Evolutionary conservation across 2,888 invertebrate genomes (phyloP).

Genomic region (Macrophya alboannulata): DNA sequence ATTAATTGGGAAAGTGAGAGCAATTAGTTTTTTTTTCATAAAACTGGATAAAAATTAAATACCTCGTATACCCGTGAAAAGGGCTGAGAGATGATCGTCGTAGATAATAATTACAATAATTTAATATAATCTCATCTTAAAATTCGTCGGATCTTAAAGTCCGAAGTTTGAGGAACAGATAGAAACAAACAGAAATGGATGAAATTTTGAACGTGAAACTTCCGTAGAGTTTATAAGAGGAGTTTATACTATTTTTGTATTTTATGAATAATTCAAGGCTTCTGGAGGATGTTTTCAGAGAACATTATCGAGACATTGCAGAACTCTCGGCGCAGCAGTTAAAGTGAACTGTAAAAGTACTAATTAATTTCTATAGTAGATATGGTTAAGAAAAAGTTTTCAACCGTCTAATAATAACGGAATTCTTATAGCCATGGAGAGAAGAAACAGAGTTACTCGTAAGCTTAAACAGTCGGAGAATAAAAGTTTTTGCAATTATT

Average conservation of each 20-base stretch:
- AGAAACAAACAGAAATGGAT: background rate
- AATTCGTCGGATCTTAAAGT: background rate
- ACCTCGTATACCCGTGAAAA: background rate
- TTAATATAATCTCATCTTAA: background rate
- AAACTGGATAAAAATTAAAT: background rate
- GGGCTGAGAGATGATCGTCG: background rate
- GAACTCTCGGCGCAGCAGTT: background rate
- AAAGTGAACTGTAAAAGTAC: background rate
- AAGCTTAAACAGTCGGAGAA: background rate
- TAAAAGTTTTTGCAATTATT: background rate
- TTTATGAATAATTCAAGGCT: constrained; percentile 17
- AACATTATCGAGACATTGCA: constrained; percentile 8
- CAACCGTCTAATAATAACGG: background rate
- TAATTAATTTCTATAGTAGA: constrained; percentile 4
- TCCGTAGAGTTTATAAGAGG: background rate
- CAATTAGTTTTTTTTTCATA: no score
- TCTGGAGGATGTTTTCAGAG: constrained; percentile 16
- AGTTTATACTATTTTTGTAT: background rate
- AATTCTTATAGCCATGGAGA: background rate
- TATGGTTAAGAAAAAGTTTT: background rate
- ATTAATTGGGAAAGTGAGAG: background rate
- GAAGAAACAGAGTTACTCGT: background rate
- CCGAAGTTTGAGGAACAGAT: background rate
- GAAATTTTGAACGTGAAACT: background rate
- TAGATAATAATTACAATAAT: background rate